Evolutionary conservation across 2,888 invertebrate species (phyloP).

Genomic region (Eupeodes latifasciatus): DNA sequence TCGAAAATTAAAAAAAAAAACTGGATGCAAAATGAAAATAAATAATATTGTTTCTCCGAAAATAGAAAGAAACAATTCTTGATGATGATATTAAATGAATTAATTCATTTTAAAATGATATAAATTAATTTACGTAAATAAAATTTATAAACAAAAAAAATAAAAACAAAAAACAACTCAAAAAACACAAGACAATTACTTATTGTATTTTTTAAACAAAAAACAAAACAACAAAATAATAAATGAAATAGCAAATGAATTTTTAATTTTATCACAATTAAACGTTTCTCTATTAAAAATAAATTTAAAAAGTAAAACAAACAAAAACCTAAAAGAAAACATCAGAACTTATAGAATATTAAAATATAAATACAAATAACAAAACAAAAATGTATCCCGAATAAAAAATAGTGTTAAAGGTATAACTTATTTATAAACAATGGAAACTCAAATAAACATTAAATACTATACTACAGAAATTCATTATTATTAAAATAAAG

Average conservation of each 20-base stretch:
- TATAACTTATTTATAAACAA: slow-evolving; percentile 65
- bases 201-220: slow-evolving; percentile 70
- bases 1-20: slow-evolving; percentile 68
- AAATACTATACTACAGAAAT: slow-evolving; percentile 36
- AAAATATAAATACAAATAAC: slow-evolving; percentile 46
- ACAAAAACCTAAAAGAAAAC: slow-evolving; percentile 32
- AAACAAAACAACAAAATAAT: slow-evolving; percentile 59
- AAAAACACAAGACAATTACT: slow-evolving; percentile 69
- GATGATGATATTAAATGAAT: slow-evolving; percentile 73
- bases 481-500: slow-evolving; percentile 5
- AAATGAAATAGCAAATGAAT: slow-evolving; percentile 68
- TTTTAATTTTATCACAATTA: slow-evolving; percentile 70
- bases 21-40: slow-evolving; percentile 69
- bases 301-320: slow-evolving; percentile 20
- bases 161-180: slow-evolving; percentile 51
- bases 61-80: slow-evolving; percentile 74
- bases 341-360: slow-evolving; percentile 48
- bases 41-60: slow-evolving; percentile 71
- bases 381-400: slow-evolving; percentile 62
- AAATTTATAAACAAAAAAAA: slow-evolving; percentile 70
- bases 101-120: slow-evolving; percentile 70
- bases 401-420: slow-evolving; percentile 55
- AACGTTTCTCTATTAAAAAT: slow-evolving; percentile 68
- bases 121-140: slow-evolving; percentile 56
- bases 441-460: slow-evolving; percentile 53